Evolutionary conservation across 2,797 vertebrate genomes (phyloP), one percentile per base, ranked within the genome.

Genomic region (Epinephelus malabaricus): DNA sequence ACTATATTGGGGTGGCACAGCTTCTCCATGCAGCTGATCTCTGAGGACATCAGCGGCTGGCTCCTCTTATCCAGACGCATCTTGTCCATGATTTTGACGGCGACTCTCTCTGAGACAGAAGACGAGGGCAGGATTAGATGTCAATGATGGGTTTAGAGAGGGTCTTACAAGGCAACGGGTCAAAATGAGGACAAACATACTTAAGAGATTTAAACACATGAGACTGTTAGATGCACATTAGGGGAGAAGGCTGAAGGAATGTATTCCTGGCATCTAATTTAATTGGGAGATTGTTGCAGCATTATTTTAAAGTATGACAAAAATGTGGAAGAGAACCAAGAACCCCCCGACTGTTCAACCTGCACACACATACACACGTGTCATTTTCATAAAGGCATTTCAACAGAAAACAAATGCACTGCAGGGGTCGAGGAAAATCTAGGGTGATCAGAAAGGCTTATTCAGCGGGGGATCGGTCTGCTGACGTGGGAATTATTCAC

Each of bases 21-120:
- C 79, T 89, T 94, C 89, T 96, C 95, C 96, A 96, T 95, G 89
- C 94, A 94, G 84, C 87, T 84, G 75, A 96, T 95, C 91, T 96
- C 96, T 4, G 92, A 92, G 18, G 79, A 69, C 9, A 77, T 88
- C 25, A 93, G 46, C 2, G 85, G 56, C 72, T 87, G 87, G 14
- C 67, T 85, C 70, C 79, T 95, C 84, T 93, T 92, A 27, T 93
- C 89, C 63, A 94, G 74, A 13, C 87, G 90, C 54, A 50, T 56
- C 86, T 96, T 96, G 58, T 95, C 93, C 49, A 96, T 73, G 46
- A 96, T 84, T 88, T 96, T 96, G n/a, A 96, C 74, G 10, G 96
- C 96, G 1, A 96, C 96, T 86, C 95, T 92, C 74, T 96, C 96
- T 96, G 80, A 63, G 45, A 72, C 6, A 78, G 50, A 63, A 73